Evolutionary conservation across 2,113 vertebrate genomes (phyloP), one percentile per base, ranked within the genome.

Genomic region (Dolichotis patagonum): DNA sequence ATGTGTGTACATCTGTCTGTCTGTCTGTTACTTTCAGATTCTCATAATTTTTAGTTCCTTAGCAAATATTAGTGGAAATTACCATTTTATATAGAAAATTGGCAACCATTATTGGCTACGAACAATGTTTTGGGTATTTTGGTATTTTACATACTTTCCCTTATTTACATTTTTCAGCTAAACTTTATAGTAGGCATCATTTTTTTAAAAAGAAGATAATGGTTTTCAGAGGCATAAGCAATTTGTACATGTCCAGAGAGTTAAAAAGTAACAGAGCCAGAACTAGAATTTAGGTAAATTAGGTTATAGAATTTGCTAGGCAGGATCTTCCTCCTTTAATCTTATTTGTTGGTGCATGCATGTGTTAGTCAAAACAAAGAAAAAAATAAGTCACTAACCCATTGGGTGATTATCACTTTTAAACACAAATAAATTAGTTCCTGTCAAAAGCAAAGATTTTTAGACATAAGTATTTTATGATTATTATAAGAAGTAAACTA

Each of bases 351-450:
- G 56, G 32, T 19, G 49, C 24, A 81, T 88, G 67, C 3, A 32
- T 69, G 24, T 83, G 26, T 63, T 60, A 65, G 20, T 46, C 58
- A 80, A 95, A 87, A 81, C 7, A 89, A 35, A 56, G 7, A 10
- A 67, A 43, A 41, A 8, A 84, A 49, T 26, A 43, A 78, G 17
- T 26, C 60, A n/a, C 10, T 56, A 38, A 73, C 20, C 16, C 73
- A 0, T 89, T 80, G 75, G 26, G n/a, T 78, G 28, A 86, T 49
- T 93, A 84, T 83, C 83, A 60, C 63, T 69, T 92, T n/a, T 86
- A 90, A 62, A 60, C 80, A 73, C 32, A 95, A 81, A 63, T 93
- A 81, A 84, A 83, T 90, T 84, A 89, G 80, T 32, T 54, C 30
- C 88, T 84, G 19, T 43, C 32, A 75, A 71, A 83, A 58, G 30